A percentile compares a stretch with the other conserved stretches of the same genome.
Conservation (phyloP, 2,797 vertebrate genomes). For the Euthynnus affinis region DNA sequence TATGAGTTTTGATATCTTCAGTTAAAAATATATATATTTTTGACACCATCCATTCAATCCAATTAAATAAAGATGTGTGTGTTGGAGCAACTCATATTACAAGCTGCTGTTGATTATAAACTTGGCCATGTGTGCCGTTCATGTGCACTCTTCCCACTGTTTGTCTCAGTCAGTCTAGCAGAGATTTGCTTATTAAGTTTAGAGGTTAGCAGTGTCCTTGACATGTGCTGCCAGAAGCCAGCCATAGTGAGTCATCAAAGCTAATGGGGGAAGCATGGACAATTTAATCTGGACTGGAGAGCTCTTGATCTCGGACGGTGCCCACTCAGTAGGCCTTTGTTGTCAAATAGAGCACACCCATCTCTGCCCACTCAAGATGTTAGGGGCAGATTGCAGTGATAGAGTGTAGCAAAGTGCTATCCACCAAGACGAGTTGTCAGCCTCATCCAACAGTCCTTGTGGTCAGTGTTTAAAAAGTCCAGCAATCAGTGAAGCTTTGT, state of each 20-base stretch:
- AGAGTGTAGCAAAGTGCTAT: conserved; percentile 25
- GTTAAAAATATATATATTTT: background rate
- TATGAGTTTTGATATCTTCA: no score
- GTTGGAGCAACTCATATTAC: conserved; percentile 36
- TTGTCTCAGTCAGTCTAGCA: conserved; percentile 62
- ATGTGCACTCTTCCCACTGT: conserved; percentile 45
- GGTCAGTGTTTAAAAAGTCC: conserved; percentile 7
- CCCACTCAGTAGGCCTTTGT: conserved; percentile 80
- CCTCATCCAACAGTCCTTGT: conserved; percentile 25
- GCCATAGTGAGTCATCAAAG: conserved; percentile 82
- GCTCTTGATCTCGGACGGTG: conserved; percentile 81
- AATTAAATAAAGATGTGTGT: background rate
- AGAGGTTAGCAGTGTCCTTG: conserved; percentile 82
- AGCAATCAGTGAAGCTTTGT: conserved; percentile 29
- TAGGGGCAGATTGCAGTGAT: conserved; percentile 63
- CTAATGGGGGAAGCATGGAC: conserved; percentile 81
- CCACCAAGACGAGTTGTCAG: conserved; percentile 33
- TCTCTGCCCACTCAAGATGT: conserved; percentile 71
- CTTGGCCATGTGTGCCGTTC: conserved; percentile 48
- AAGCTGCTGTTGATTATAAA: conserved; percentile 56
- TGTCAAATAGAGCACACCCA: conserved; percentile 81
- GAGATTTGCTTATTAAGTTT: conserved; percentile 81
- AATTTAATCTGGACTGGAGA: conserved; percentile 84
- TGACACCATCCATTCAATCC: background rate
- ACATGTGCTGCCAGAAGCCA: conserved; percentile 78